Evolutionary conservation across 2,797 vertebrate species (phyloP), one percentile per base, ranked within the genome.

Genomic region (Siniperca undulata): DNA sequence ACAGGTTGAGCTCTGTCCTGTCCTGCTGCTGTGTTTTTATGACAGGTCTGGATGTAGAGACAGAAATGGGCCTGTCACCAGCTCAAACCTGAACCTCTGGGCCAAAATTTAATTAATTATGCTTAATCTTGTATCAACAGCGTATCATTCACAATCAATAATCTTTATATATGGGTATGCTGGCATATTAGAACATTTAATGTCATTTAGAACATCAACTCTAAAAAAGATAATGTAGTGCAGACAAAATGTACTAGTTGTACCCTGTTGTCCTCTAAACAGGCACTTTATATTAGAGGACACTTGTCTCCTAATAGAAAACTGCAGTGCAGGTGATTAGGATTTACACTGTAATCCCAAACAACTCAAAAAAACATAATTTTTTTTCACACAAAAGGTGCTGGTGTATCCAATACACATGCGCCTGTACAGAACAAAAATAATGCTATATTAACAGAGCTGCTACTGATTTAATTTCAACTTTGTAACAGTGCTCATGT

Each of bases 1-100:
- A 60, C 86, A 76, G 62, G 84, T 67, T 67, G 75, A 72, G 70
- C 58, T 75, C 61, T 53, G 81, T 76, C 58, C 79, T 60, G 60
- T 50, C 71, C 50, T 65, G 58, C 69, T 70, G 74, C 70, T 27
- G 17, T n/a, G 72, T 70, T 30, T 68, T 84, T 65, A 48, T 60
- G 70, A 56, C 42, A 46, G 24, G 30, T 74, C 69, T 71, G 34
- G 2, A 17, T 59, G 0, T 50, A 38, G 62, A 46, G 44, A 74
- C 58, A 4, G n/a, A 48, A 60, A 85, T 22, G 0, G 44, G 19
- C 34, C 56, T 22, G 40, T 70, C 60, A 60, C 3, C 24, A 17
- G 5, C 34, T 34, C 56, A 56, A 36, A 17, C 30, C 74, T 68
- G 6, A 60, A 38, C 59, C 61, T 65, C 38, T 59, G 50, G 64